phyloP scores from a whole-genome alignment of 2,113 vertebrate species.

The Butorides virescens region DNA sequence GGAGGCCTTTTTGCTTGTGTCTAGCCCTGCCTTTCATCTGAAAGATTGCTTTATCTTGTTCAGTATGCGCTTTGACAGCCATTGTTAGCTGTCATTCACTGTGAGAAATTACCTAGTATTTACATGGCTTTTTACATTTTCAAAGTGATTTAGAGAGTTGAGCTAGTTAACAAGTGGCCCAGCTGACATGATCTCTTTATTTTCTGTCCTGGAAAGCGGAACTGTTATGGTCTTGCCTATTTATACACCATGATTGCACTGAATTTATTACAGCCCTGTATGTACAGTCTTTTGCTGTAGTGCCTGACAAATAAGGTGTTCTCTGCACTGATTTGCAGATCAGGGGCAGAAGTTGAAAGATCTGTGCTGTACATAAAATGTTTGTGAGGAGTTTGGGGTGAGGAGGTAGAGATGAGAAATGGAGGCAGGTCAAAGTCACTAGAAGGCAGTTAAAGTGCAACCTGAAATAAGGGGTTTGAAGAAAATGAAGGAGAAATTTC shows the following conservation, averaged over 20 bases:
- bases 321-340: neutral
- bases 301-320: neutral
- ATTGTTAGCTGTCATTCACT: neutral
- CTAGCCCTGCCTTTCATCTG: neutral
- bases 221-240: neutral
- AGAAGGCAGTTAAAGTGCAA: neutral
- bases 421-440: neutral
- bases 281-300: neutral
- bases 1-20: neutral
- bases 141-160: neutral
- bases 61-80: neutral
- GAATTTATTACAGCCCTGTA: neutral
- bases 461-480: neutral
- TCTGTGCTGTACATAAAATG: neutral
- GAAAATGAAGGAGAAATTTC: neutral
- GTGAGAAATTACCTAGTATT: neutral
- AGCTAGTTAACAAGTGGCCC: neutral
- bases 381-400: neutral
- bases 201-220: slow-evolving; percentile 3
- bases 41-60: neutral
- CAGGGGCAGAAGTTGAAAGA: neutral
- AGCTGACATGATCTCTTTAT: neutral
- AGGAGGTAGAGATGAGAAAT: neutral
- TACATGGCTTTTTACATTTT: neutral
- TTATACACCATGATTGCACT: neutral